Percentiles rank a stretch among this genome's conserved stretches.
Conservation (phyloP, 2,797 vertebrate genomes). For the Pagetopsis macropterus region DNA sequence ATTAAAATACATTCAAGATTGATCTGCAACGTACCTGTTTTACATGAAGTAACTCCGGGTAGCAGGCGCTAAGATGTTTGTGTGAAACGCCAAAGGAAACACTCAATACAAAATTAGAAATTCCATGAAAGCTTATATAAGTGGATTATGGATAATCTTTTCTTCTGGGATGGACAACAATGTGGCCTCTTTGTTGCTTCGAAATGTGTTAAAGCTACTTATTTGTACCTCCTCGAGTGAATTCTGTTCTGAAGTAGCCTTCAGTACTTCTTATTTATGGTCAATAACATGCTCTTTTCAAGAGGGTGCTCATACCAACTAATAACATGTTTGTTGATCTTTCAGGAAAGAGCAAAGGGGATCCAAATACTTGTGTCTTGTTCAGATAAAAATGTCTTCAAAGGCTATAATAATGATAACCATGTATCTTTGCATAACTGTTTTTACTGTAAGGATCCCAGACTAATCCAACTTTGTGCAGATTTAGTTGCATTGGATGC, state of each 20-base stretch:
- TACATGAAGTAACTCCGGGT: neutral
- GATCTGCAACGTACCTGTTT: slow-evolving; percentile 42
- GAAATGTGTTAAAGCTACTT: neutral
- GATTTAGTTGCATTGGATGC: neutral
- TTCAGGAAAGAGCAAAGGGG: neutral
- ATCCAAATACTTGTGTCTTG: neutral
- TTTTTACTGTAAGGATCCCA: neutral
- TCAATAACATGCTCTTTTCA: neutral
- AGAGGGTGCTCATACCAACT: neutral
- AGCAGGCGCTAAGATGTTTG: neutral
- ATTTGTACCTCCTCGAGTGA: neutral
- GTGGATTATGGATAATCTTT: slow-evolving; percentile 38
- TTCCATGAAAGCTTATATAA: slow-evolving; percentile 38
- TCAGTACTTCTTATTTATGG: neutral
- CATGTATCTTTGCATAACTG: neutral
- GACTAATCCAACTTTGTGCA: neutral
- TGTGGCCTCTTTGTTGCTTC: slow-evolving; percentile 11
- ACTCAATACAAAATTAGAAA: slow-evolving; percentile 2
- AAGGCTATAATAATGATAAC: neutral
- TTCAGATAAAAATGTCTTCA: neutral
- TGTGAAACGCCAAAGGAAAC: slow-evolving; percentile 3
- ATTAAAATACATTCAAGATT: neutral
- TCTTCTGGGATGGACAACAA: slow-evolving; percentile 24
- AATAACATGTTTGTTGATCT: neutral
- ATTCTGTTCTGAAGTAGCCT: neutral